Evolutionary conservation across 2,113 vertebrate genomes (phyloP).

Genomic region (Platysteira castanea): DNA sequence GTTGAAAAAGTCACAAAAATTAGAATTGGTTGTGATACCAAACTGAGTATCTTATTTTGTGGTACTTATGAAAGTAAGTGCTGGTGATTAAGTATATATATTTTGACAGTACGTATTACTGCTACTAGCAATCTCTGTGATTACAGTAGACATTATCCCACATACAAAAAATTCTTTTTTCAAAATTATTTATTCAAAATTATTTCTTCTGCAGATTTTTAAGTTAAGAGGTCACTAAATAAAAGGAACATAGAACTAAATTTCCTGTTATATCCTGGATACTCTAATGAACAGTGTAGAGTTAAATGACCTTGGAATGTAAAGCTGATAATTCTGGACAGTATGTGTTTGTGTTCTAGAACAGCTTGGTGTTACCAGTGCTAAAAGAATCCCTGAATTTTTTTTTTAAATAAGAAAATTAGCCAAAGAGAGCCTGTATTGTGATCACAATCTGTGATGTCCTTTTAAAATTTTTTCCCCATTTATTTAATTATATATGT

Average conservation of each 20-base stretch:
- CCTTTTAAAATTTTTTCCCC: background rate
- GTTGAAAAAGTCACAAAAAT: conserved; percentile 49
- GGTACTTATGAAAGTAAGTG: background rate
- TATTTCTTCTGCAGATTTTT: background rate
- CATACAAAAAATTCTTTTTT: background rate
- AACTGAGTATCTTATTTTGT: background rate
- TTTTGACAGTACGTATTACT: background rate
- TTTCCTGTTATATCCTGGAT: background rate
- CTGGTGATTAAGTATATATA: background rate
- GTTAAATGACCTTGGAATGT: background rate
- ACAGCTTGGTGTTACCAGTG: background rate
- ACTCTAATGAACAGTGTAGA: background rate
- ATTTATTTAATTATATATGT: background rate
- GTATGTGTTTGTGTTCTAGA: background rate
- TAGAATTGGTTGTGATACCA: background rate
- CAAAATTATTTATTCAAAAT: background rate
- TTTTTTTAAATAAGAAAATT: background rate
- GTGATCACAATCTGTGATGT: background rate
- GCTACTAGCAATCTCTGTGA: background rate
- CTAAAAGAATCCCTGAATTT: background rate
- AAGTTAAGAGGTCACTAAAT: background rate
- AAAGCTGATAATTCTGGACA: background rate
- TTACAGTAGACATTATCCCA: background rate
- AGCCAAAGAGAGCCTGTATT: background rate
- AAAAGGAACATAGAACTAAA: background rate